Base-by-base conservation (phyloP, 2,113 vertebrate species). In the Embiotoca jacksoni region DNA sequence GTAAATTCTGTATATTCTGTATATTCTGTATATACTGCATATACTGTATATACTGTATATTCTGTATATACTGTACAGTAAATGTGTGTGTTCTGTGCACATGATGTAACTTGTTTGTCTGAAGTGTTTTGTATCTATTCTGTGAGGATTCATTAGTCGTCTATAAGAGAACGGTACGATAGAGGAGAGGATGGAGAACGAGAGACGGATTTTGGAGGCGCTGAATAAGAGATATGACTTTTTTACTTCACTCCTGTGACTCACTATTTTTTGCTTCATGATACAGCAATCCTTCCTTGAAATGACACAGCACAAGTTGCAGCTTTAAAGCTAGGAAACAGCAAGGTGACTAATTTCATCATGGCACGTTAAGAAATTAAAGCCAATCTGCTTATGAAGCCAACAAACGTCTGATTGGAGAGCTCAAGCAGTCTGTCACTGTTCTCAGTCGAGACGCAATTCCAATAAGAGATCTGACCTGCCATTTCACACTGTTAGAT, bases 401-500 rank as follows among this genome's bases (percentile, higher is more conserved):
- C 76, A 68, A 53, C 36, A 39, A 44, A 58, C 9, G 37, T 41
- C 37, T 59, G 46, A 63, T 49, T 73, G 39, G 54, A 67, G 64
- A 71, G 65, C 61, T 52, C 10, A 10, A 37, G 47, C 63, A 0
- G 10, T 5, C 30, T 35, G 61, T 16, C 3, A 2, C 32, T 81
- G 85, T 84, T 53, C 39, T 69, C 41, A 46, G 71, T 55, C 8
- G 3, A 70, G 58, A 68, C 74, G 65, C 36, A 32, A 62, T 61
- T 76, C 31, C 46, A 53, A 10, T 49, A 53, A 56, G 30, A 35
- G 39, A 73, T 46, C 68, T 71, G 74, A 76, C 73, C 71, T n/a
- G 61, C 44, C 67, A 82, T 79, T 58, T 78, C 72, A 39, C 1
- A 10, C 72, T 76, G 69, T 80, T 62, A 60, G 74, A 58, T 78